Evolutionary conservation across 1,140 invertebrate genomes (phyloP).

Genomic region (Camponotus vicinus): DNA sequence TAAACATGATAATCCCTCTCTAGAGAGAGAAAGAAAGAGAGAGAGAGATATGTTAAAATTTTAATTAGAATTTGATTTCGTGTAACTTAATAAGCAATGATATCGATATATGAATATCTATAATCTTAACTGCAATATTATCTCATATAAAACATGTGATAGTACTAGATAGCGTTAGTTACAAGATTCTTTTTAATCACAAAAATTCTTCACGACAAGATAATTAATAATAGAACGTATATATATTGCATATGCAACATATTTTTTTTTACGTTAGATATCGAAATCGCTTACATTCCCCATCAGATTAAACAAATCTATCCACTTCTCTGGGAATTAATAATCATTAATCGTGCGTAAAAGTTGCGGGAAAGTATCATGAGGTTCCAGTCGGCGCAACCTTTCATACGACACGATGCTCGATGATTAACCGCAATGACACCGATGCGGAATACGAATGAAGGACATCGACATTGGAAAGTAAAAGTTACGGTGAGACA

Average conservation of each 20-base stretch:
- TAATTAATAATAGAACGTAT: not conserved
- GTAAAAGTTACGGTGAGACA: constrained; percentile 62
- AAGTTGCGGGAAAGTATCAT: not conserved
- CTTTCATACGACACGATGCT: constrained; percentile 15
- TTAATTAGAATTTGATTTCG: not conserved
- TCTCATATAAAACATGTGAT: not conserved
- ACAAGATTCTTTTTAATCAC: not conserved
- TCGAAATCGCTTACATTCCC: not conserved
- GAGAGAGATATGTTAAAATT: not conserved
- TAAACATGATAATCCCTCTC: no score
- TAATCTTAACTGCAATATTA: not conserved
- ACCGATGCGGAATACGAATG: constrained; percentile 41
- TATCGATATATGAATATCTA: no score
- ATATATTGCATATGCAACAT: not conserved
- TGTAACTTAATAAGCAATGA: not conserved
- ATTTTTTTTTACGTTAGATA: not conserved
- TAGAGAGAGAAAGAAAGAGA: not conserved
- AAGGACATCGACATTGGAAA: constrained; percentile 61
- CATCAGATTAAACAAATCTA: not conserved
- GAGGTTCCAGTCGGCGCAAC: not conserved
- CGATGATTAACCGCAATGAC: constrained; percentile 49
- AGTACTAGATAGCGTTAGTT: not conserved
- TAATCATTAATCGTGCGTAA: constrained; percentile 16
- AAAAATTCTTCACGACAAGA: not conserved
- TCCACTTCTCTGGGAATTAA: not conserved